Evolutionary conservation across 2,113 vertebrate species (phyloP).

Genomic region (Hyaena hyaena): DNA sequence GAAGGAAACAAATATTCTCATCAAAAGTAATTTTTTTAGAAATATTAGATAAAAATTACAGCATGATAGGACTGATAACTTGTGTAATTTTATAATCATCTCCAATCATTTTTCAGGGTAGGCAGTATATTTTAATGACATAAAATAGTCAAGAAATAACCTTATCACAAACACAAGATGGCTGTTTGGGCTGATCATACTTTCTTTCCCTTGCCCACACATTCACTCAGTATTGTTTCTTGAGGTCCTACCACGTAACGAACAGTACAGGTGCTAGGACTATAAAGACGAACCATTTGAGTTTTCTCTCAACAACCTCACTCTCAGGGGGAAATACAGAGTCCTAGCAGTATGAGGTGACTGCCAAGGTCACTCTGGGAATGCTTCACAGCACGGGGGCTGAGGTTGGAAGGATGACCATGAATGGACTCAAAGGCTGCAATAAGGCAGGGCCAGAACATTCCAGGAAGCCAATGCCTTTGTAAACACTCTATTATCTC

Average conservation of each 20-base stretch:
- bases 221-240: not conserved
- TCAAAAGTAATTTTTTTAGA: not conserved
- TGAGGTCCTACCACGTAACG: rapidly evolving
- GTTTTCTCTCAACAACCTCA: not conserved
- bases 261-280: not conserved
- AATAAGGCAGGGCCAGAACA: rapidly evolving
- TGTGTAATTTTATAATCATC: not conserved
- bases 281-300: not conserved
- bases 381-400: not conserved
- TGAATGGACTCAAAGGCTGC: not conserved
- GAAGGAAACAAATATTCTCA: not conserved
- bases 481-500: not conserved
- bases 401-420: not conserved
- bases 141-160: not conserved
- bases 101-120: not conserved
- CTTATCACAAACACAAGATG: not conserved
- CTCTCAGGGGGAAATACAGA: rapidly evolving
- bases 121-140: not conserved
- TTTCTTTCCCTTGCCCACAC: not conserved
- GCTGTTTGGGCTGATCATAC: not conserved
- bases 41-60: not conserved
- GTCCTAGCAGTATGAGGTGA: rapidly evolving
- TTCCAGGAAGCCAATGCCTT: not conserved
- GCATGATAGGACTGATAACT: not conserved
- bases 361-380: not conserved